Percentiles rank a stretch among this genome's conserved stretches.
Conservation (phyloP, 2,888 invertebrate genomes). For the Dioctria rufipes region DNA sequence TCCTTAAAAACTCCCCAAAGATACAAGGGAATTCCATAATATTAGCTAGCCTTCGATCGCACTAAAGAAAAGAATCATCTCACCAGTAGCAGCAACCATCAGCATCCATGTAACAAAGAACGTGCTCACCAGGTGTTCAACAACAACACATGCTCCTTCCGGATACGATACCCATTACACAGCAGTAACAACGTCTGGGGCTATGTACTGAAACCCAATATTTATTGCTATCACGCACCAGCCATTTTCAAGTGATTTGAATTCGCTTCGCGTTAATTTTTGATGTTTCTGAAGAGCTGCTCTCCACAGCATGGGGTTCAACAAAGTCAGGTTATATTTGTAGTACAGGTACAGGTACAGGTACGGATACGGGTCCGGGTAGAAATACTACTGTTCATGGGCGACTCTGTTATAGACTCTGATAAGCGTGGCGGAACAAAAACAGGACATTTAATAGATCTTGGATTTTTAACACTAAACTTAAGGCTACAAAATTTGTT, state of each 20-base stretch:
- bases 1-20: not conserved
- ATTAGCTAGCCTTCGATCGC: not conserved
- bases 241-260: constrained; percentile 8
- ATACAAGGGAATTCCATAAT: not conserved
- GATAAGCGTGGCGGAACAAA: no score
- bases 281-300: not conserved
- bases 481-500: constrained; percentile 22
- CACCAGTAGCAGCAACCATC: not conserved
- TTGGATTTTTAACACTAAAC: constrained; percentile 1
- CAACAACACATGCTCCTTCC: not conserved
- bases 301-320: no score
- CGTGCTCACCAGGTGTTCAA: constrained; percentile 29
- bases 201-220: not conserved
- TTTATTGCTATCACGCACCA: not conserved
- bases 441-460: no score
- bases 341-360: no score
- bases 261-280: not conserved
- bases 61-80: not conserved
- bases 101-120: not conserved
- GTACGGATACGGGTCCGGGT: no score
- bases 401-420: not conserved
- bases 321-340: no score
- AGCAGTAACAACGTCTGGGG: not conserved
- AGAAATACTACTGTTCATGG: not conserved
- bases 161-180: not conserved